Evolutionary conservation across 1,140 invertebrate species (phyloP), one percentile per base, ranked within the genome.

Genomic region (Drosophila rufa): DNA sequence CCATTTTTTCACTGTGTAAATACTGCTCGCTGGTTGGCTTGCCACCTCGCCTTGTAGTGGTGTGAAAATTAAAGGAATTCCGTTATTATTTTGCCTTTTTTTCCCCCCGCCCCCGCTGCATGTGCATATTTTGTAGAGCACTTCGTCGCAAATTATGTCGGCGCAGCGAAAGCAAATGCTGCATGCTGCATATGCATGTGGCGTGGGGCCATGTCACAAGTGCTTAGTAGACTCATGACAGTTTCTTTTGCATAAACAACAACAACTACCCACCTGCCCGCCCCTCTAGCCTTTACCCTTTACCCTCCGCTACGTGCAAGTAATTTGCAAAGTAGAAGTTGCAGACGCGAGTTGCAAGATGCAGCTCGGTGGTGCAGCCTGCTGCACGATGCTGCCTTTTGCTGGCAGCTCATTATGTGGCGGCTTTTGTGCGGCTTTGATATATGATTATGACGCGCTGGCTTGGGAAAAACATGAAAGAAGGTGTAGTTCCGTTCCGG

Each of bases 51-150:
- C 69, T 67, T 79, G 67, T 81, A 74, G 80, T 87, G 81, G 78
- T 80, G 86, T 85, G 75, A 89, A 89, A 89, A 89, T 89, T 89
- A 89, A 89, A 89, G 85, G 85, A 90, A 89, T 89, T 90, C 85
- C 85, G 85, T 90, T 89, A 89, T 89, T 89, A 89, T 89, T 90
- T 89, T 60, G 78, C 75, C 78, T 90, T 79, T 90, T 84, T 89
- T 74, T 22, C 38, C 51, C 47, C 42, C n/a, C 48, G 38, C 60
- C 9, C 50, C 62, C 40, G 12, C 45, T 48, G 51, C 68, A 57
- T 66, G 62, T 74, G 64, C 82, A 68, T 67, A 67, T 65, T 80
- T 79, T 74, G 59, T 67, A 69, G 62, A 90, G 85, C 85, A 89
- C 85, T 89, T 89, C 83, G 81, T 50, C 58, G 85, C 85, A 89